Evolutionary conservation across 2,888 invertebrate species (phyloP).

Genomic region (Pediacus dermestoides): DNA sequence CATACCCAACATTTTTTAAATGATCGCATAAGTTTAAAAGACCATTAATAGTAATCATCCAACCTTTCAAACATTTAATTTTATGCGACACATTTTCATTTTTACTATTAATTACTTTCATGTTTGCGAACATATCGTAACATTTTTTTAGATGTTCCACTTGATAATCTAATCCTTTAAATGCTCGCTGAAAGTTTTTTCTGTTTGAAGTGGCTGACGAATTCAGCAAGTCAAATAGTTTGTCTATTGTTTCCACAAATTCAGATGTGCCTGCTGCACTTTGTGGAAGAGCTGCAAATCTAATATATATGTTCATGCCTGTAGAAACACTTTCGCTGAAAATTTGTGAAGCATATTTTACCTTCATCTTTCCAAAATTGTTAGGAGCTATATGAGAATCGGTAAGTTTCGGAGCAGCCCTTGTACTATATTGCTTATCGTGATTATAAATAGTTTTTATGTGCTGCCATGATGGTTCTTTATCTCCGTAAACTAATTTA

Average conservation of each 20-base stretch:
- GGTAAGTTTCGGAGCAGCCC: conserved; percentile 22
- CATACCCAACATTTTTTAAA: not conserved
- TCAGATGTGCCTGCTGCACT: conserved; percentile 15
- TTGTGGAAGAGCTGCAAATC: conserved; percentile 13
- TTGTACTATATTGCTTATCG: conserved; percentile 15
- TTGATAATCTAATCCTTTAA: conserved; percentile 14
- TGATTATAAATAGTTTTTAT: conserved; percentile 20
- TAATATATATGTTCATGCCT: conserved; percentile 16
- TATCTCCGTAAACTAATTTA: too few species aligned
- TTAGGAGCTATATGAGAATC: conserved; percentile 22
- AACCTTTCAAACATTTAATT: conserved; percentile 10
- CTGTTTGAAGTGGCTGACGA: not conserved
- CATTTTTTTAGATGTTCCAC: conserved; percentile 9
- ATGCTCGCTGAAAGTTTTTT: conserved; percentile 15
- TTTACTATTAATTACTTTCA: conserved; percentile 5
- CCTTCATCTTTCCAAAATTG: conserved; percentile 25
- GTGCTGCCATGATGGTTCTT: too few species aligned
- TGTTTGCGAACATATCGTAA: conserved; percentile 8
- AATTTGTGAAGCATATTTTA: conserved; percentile 21
- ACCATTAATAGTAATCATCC: conserved; percentile 6
- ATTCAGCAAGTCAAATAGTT: conserved; percentile 21
- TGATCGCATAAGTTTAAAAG: conserved; percentile 8
- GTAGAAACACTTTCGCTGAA: conserved; percentile 24
- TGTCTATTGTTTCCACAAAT: conserved; percentile 16
- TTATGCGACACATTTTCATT: conserved; percentile 5